Evolutionary conservation across 2,797 vertebrate genomes (phyloP), one percentile per base, ranked within the genome.

Genomic region (Salarias fasciatus): DNA sequence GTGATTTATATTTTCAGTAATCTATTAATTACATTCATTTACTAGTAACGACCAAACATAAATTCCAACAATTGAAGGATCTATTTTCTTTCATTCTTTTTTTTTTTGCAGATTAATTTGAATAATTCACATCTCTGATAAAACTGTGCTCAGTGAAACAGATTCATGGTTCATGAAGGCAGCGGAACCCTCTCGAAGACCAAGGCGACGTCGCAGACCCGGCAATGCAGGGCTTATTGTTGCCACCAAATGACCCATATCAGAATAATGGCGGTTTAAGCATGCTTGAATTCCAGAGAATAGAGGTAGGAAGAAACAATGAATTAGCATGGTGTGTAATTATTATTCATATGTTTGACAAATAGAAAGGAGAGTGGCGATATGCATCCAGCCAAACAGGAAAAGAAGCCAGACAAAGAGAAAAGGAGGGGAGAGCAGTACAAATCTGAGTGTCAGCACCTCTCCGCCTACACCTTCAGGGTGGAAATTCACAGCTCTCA

Each of bases 331-430:
- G 56, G 71, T 77, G 50, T 84, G 74, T 86, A 85, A 89, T 92
- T 88, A 91, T 86, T 89, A 89, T 89, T 91, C 82, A 80, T 86
- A 77, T 85, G 78, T 87, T 85, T 77, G 78, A 89, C 71, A 85
- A 87, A 87, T 70, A 75, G 63, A 75, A 72, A 56, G 65, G 69
- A 69, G 77, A 60, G 57, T 65, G 78, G 44, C 77, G 69, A 87
- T 74, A 86, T 52, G 69, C 69, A 81, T 79, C 76, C 79, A 84
- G 42, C 53, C 18, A 31, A 83, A 74, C 52, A 51, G 29, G 61
- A 50, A 45, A 37, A 54, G 50, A 64, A 64, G 8, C 10, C 5
- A 38, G 13, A 36, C 1, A 37, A 48, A 54, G 18, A 11, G 53
- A 33, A 47, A 38, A 28, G 42, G 49, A 13, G 67, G 11, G 57